These are phyloP conservation scores for Cordilura impudica DNA, from an alignment of 2,888 invertebrate species.

Conservation along the genomic window DNA sequence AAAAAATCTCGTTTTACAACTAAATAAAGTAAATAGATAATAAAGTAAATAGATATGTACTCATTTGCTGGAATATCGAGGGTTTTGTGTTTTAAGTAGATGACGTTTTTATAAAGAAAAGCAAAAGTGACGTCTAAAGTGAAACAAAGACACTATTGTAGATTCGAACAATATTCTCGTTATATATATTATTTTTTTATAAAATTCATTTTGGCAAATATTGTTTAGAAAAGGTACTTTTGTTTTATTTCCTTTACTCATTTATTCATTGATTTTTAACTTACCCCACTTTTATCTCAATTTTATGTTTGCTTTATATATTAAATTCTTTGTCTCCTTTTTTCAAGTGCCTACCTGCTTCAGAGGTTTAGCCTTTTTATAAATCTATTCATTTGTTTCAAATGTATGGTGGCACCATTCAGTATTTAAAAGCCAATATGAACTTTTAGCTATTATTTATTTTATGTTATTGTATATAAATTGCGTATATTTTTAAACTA, in stretches of 20 bases:
- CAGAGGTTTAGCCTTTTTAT: background rate
- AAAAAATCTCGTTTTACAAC: too few species aligned
- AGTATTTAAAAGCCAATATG: background rate
- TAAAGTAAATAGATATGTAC: too few species aligned
- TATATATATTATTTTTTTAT: background rate
- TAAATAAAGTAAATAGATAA: too few species aligned
- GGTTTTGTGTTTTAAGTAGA: background rate
- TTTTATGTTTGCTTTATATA: background rate
- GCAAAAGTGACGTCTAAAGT: constrained; percentile 25
- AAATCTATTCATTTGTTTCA: constrained; percentile 21
- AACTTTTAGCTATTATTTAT: constrained; percentile 3
- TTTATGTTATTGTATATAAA: constrained; percentile 10
- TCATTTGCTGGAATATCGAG: too few species aligned
- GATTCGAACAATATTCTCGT: background rate
- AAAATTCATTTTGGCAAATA: constrained; percentile 21
- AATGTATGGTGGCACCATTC: background rate
- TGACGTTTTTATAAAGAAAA: background rate
- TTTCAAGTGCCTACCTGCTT: constrained; percentile 13
- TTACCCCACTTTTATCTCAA: constrained; percentile 32
- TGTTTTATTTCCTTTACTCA: constrained; percentile 11
- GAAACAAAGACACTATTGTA: constrained; percentile 1
- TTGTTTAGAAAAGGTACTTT: constrained; percentile 13
- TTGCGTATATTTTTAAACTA: background rate
- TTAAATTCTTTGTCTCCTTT: background rate
- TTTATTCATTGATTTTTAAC: constrained; percentile 53